phyloP scores from a whole-genome alignment of 1,140 invertebrate genomes.

The Drosophila biarmipes region DNA sequence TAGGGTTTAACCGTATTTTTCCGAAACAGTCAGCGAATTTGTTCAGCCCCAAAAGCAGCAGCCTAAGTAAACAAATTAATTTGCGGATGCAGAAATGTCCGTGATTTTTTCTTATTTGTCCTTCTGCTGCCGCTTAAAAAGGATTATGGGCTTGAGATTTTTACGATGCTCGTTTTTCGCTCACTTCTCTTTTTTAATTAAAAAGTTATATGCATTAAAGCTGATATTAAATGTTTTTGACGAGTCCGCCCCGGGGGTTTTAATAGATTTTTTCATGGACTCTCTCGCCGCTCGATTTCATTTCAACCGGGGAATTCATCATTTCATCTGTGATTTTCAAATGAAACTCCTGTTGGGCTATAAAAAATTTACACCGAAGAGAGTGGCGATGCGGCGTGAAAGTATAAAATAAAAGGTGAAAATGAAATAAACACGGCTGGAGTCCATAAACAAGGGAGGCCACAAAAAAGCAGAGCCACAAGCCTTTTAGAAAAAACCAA shows the following conservation, averaged over 20 bases:
- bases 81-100: slow-evolving; percentile 46
- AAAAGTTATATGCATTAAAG: slow-evolving; percentile 64
- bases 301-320: slow-evolving; percentile 39
- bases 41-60: slow-evolving; percentile 19
- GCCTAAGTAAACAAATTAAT: slow-evolving; percentile 80
- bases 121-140: slow-evolving; percentile 51
- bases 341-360: slow-evolving; percentile 33
- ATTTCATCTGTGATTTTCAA: slow-evolving; percentile 68
- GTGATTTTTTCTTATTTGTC: slow-evolving; percentile 22
- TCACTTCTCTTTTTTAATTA: slow-evolving; percentile 64
- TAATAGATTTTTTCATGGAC: slow-evolving; percentile 37
- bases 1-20: slow-evolving; percentile 14
- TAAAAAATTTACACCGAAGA: slow-evolving; percentile 63
- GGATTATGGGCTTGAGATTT: slow-evolving; percentile 69
- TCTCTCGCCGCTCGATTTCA: slow-evolving; percentile 15
- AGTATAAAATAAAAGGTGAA: slow-evolving; percentile 40
- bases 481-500: slow-evolving; percentile 12
- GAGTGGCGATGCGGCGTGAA: slow-evolving; percentile 21
- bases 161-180: slow-evolving; percentile 17
- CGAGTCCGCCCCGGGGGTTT: slow-evolving; percentile 1
- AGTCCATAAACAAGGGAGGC: slow-evolving; percentile 24
- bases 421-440: slow-evolving; percentile 27
- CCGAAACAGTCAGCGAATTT: slow-evolving; percentile 37
- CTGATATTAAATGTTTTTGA: slow-evolving; percentile 36
- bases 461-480: neutral